Evolutionary conservation across 2,797 vertebrate genomes (phyloP).

Genomic region (Nasua narica): DNA sequence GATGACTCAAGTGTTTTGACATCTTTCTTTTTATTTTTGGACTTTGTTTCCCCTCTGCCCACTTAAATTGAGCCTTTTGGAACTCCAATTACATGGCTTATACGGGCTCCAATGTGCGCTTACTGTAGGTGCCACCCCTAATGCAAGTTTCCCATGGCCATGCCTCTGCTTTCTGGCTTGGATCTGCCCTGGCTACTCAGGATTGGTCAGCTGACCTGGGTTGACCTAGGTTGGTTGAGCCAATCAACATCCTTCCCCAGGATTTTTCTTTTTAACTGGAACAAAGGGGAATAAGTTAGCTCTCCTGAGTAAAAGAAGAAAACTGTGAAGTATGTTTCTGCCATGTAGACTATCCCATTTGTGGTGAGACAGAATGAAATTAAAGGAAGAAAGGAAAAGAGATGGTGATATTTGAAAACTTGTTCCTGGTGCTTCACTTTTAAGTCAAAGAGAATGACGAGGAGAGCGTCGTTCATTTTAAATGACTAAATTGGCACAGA

Average conservation of each 20-base stretch:
- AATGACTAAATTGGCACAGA: not conserved
- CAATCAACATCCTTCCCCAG: not conserved
- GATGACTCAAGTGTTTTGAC: not conserved
- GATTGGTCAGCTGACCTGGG: not conserved
- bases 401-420: not conserved
- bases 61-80: not conserved
- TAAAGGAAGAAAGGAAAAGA: not conserved
- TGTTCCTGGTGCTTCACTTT: not conserved
- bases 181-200: not conserved
- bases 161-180: not conserved
- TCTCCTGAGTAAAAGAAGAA: not conserved
- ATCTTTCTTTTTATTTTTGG: not conserved
- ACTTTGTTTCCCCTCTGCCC: not conserved
- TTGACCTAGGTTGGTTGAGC: not conserved
- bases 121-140: not conserved
- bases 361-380: not conserved
- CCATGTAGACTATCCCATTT: not conserved
- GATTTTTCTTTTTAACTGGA: not conserved
- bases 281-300: not conserved
- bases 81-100: not conserved
- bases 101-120: not conserved
- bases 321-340: not conserved
- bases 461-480: not conserved
- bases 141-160: rapidly evolving
- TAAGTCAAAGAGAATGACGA: not conserved